Evolutionary conservation across 1,140 invertebrate species (phyloP).

Genomic region (Anagrus nilaparvatae): DNA sequence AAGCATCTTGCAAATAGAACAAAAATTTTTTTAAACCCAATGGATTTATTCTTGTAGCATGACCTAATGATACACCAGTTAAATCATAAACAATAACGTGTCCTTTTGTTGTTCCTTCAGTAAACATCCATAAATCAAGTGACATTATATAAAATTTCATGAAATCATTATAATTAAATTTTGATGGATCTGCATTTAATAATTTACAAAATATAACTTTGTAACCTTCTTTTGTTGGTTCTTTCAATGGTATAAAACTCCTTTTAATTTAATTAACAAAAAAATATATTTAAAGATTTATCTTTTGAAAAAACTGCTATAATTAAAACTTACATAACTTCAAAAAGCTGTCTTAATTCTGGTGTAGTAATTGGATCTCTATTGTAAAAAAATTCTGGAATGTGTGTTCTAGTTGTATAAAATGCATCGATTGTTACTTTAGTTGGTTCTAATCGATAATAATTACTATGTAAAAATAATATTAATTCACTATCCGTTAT

Average conservation of each 20-base stretch:
- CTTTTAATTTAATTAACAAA: conserved; percentile 5
- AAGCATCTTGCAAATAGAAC: conserved; percentile 55
- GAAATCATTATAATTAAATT: conserved; percentile 45
- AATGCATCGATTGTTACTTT: conserved; percentile 55
- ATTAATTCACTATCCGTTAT: conserved; percentile 47
- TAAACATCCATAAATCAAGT: conserved; percentile 44
- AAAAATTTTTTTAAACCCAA: conserved; percentile 51
- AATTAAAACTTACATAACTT: conserved; percentile 39
- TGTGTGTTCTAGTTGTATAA: conserved; percentile 51
- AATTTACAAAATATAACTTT: conserved; percentile 42
- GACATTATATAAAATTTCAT: conserved; percentile 47
- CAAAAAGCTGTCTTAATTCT: conserved; percentile 38
- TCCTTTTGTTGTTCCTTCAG: conserved; percentile 46
- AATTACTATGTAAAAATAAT: conserved; percentile 53
- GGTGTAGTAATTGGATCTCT: conserved; percentile 41
- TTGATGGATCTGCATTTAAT: conserved; percentile 44
- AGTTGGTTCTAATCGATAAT: conserved; percentile 49
- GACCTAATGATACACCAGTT: conserved; percentile 42
- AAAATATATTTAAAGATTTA: not conserved
- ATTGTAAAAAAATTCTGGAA: conserved; percentile 49
- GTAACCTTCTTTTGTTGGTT: conserved; percentile 45
- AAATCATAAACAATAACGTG: conserved; percentile 52
- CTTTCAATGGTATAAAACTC: conserved; percentile 20
- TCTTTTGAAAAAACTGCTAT: too few relatives aligned
- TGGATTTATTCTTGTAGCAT: conserved; percentile 48